Evolutionary conservation across 1,140 invertebrate species (phyloP).

Genomic region (Panagrolaimus sp.): DNA sequence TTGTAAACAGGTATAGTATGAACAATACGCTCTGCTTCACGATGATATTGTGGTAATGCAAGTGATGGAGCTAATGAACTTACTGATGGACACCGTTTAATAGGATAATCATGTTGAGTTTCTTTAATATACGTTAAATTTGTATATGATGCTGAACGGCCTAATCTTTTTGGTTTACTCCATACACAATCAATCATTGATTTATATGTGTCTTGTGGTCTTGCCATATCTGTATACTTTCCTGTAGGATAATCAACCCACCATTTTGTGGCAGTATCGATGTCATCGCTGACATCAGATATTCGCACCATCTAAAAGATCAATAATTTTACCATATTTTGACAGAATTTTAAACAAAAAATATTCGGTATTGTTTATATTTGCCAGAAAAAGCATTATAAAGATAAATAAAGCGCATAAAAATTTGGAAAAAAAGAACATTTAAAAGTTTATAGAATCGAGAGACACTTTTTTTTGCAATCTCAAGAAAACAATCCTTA

Average conservation of each 20-base stretch:
- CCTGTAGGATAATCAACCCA: slow-evolving; percentile 28
- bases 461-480: too few species aligned
- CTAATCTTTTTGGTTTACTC: slow-evolving; percentile 54
- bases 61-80: slow-evolving; percentile 56
- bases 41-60: slow-evolving; percentile 50
- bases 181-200: slow-evolving; percentile 49
- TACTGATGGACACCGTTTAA: slow-evolving; percentile 48
- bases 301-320: slow-evolving; percentile 9
- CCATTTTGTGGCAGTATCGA: slow-evolving; percentile 18
- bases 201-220: slow-evolving; percentile 47
- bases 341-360: too few species aligned
- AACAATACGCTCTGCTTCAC: slow-evolving; percentile 57
- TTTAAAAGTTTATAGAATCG: too few species aligned
- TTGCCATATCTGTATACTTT: slow-evolving; percentile 53
- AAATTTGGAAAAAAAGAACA: too few species aligned
- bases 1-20: slow-evolving; percentile 58
- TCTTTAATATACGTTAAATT: slow-evolving; percentile 57
- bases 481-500: too few species aligned
- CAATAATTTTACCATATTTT: background rate
- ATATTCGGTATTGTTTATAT: too few species aligned
- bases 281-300: slow-evolving; percentile 13
- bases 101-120: slow-evolving; percentile 52
- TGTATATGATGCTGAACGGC: slow-evolving; percentile 53
- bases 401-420: too few species aligned
- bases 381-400: too few species aligned